Percentiles rank a stretch among this genome's conserved stretches.
These are phyloP conservation scores for Carcharodon carcharias DNA, from an alignment of 2,797 vertebrate genomes.

Conservation along the genomic window DNA sequence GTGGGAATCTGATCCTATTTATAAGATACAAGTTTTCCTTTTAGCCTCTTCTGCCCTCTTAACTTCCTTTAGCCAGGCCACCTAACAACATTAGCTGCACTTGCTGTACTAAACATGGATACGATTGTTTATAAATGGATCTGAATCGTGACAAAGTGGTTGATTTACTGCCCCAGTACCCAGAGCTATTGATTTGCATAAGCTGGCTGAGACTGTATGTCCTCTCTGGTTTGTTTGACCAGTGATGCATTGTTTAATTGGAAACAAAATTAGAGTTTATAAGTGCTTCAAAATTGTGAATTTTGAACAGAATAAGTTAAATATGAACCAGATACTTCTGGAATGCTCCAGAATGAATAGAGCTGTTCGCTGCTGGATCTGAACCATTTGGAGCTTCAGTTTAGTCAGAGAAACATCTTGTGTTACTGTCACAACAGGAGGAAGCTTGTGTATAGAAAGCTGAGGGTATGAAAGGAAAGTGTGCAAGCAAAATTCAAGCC, in stretches of 20 bases:
- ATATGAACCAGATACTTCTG: not conserved
- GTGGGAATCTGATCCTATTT: not conserved
- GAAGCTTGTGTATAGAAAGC: too few species aligned
- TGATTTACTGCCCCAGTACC: too few species aligned
- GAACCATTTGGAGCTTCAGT: not conserved
- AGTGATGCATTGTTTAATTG: not conserved
- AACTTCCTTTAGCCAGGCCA: not conserved
- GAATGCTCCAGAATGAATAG: not conserved
- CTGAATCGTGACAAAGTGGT: not conserved
- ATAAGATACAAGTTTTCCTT: not conserved
- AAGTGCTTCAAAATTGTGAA: not conserved
- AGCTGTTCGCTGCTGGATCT: not conserved
- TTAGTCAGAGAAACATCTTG: not conserved
- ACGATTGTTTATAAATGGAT: not conserved
- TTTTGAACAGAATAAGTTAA: not conserved
- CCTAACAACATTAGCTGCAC: not conserved
- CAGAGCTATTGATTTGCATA: not conserved
- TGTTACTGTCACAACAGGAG: not conserved
- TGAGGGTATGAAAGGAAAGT: not conserved
- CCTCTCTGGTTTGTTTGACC: not conserved
- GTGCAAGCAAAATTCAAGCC: not conserved
- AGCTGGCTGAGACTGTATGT: not conserved
- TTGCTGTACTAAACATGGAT: not conserved
- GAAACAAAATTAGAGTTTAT: not conserved
- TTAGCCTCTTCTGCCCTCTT: not conserved